These are phyloP conservation scores for Zosterops pallidus DNA, from an alignment of 2,113 vertebrate species.

Conservation along the genomic window DNA sequence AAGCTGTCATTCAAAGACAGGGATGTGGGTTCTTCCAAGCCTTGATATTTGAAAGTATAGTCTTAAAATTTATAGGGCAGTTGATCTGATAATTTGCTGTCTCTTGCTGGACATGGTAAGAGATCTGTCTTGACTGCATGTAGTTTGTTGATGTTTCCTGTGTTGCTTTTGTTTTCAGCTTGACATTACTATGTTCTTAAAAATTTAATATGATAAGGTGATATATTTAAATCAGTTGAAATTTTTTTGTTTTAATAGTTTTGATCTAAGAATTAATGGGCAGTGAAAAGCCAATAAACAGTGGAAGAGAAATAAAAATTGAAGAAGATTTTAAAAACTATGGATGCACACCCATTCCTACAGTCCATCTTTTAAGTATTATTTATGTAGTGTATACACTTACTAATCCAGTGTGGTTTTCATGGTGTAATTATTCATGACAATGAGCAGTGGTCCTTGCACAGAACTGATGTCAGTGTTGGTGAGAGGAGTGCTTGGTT, in stretches of 20 bases:
- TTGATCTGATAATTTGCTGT: neutral
- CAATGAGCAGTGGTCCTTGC: neutral
- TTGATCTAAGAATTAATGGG: neutral
- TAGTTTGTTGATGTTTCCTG: neutral
- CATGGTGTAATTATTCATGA: neutral
- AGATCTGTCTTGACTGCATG: neutral
- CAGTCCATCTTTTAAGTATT: neutral
- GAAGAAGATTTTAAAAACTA: neutral
- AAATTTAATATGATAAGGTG: neutral
- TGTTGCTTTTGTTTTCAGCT: neutral
- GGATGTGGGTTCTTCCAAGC: neutral
- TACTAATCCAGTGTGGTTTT: neutral
- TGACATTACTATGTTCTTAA: neutral
- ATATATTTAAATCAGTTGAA: neutral
- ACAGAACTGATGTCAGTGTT: neutral
- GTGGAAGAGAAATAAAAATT: neutral
- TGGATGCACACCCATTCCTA: fast-evolving
- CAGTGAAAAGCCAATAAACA: neutral
- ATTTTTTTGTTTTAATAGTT: neutral
- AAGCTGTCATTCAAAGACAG: neutral
- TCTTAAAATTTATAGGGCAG: neutral
- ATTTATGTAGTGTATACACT: neutral
- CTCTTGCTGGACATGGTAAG: neutral
- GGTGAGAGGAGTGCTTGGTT: neutral
- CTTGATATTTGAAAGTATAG: neutral